phyloP scores from a whole-genome alignment of 2,797 vertebrate species.

The Eidolon dupreanum region DNA sequence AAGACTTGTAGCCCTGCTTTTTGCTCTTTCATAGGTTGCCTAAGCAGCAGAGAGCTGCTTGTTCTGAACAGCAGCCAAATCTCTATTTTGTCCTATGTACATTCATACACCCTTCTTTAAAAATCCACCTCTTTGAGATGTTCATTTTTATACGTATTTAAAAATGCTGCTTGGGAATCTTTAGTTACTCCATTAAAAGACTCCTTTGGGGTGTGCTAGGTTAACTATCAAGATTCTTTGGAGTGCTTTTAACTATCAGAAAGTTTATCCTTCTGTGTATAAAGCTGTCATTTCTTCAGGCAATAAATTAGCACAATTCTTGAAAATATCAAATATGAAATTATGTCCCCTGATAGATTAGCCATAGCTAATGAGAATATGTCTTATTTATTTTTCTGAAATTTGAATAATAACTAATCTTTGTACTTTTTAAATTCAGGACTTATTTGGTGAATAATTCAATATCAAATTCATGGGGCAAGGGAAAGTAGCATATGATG shows the following conservation, averaged over 20 bases:
- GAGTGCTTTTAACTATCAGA: background rate
- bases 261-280: background rate
- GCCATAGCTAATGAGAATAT: background rate
- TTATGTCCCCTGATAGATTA: background rate
- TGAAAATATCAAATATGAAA: background rate
- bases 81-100: background rate
- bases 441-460: background rate
- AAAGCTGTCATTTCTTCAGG: conserved; percentile 42
- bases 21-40: background rate
- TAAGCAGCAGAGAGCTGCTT: background rate
- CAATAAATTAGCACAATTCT: background rate
- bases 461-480: background rate
- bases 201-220: background rate
- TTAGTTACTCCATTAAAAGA: conserved; percentile 41
- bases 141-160: conserved; percentile 59
- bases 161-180: conserved; percentile 30
- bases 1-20: background rate
- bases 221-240: conserved; percentile 31
- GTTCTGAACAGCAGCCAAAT: background rate
- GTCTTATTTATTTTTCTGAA: conserved; percentile 11
- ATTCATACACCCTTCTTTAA: background rate
- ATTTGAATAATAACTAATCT: conserved; percentile 15
- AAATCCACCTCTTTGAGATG: background rate
- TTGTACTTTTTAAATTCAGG: background rate
- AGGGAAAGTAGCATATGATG: background rate